Percentiles rank a stretch among this genome's conserved stretches.
phyloP scores from a whole-genome alignment of 2,888 invertebrate species.

The Nomada flava region DNA sequence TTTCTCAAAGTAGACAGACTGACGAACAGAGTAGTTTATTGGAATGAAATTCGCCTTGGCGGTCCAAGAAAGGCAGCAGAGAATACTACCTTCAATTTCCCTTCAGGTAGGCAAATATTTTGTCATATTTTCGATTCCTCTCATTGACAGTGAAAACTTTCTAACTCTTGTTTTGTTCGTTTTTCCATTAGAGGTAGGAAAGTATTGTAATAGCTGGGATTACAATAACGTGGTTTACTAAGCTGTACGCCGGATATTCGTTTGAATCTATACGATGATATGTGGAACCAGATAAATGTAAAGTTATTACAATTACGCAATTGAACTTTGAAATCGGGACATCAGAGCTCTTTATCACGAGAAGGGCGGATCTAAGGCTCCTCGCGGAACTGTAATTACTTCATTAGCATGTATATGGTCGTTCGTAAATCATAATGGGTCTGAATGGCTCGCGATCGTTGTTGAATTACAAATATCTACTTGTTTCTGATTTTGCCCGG shows the following conservation, averaged over 20 bases:
- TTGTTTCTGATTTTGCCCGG: background rate
- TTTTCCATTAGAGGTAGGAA: background rate
- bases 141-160: background rate
- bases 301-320: conserved; percentile 7
- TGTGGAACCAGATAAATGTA: background rate
- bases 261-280: background rate
- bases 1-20: conserved; percentile 70
- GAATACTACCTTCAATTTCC: conserved; percentile 28
- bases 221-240: no score
- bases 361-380: background rate
- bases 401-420: conserved; percentile 14
- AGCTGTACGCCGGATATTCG: background rate
- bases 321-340: conserved; percentile 4
- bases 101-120: background rate
- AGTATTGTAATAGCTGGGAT: no score
- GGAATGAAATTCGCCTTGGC: conserved; percentile 35
- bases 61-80: background rate
- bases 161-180: background rate
- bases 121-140: no score
- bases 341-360: background rate
- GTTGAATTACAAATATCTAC: background rate
- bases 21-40: conserved; percentile 62
- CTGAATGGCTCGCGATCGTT: background rate
- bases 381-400: background rate
- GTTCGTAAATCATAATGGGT: background rate